Evolutionary conservation across 2,888 invertebrate species (phyloP).

Genomic region (Deroplatys truncata): DNA sequence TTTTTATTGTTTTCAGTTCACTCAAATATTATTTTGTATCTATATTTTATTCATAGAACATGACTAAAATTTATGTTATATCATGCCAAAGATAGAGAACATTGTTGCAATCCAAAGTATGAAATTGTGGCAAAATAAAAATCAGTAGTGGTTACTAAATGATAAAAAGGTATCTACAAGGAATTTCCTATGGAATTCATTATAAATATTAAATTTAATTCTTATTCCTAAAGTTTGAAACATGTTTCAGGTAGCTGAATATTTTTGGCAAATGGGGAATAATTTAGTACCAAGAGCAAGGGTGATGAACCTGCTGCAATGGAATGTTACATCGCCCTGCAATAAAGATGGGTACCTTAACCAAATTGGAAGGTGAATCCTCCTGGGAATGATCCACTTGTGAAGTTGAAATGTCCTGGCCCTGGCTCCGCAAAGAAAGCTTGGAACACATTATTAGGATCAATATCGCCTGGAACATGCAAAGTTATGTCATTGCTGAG

Average conservation of each 20-base stretch:
- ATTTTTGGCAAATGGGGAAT: background rate
- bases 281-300: background rate
- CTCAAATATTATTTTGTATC: background rate
- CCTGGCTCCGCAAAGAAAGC: conserved; percentile 66
- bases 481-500: conserved; percentile 28
- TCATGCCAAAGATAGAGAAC: background rate
- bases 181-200: background rate
- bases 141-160: background rate
- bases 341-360: conserved; percentile 41
- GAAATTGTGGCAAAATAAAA: background rate
- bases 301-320: background rate
- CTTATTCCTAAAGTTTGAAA: background rate
- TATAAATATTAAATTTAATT: background rate
- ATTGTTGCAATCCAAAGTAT: background rate
- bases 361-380: conserved; percentile 69
- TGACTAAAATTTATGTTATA: background rate
- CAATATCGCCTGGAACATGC: conserved; percentile 61
- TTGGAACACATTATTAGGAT: conserved; percentile 81
- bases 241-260: background rate
- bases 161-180: background rate
- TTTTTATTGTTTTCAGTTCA: background rate
- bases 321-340: conserved; percentile 16
- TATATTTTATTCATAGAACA: background rate
- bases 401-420: conserved; percentile 52
- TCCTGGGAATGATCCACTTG: conserved; percentile 42